A percentile compares a stretch with the other conserved stretches of the same genome.
These are phyloP conservation scores for Actinopyga echinites DNA, from an alignment of 53 echinoderm and acorn worm species.

Conservation along the genomic window DNA sequence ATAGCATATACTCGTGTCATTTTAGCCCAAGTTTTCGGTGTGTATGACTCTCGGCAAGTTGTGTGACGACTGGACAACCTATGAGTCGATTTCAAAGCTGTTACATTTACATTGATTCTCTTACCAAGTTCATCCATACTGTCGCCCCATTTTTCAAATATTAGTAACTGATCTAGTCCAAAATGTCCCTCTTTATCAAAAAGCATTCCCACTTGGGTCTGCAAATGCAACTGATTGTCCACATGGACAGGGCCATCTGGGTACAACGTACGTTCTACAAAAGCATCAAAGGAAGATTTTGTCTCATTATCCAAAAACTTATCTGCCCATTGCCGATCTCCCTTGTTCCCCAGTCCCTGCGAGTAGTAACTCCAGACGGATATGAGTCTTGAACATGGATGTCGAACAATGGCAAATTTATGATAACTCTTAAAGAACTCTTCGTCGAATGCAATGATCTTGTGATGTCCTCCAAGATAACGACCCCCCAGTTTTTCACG, in stretches of 20 bases:
- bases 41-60: not conserved
- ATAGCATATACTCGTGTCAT: conserved; percentile 9
- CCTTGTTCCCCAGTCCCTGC: conserved; percentile 2
- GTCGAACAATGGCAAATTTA: conserved; percentile 25
- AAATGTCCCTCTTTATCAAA: not conserved
- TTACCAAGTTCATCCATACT: not conserved
- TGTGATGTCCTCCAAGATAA: conserved; percentile 15
- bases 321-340: not conserved
- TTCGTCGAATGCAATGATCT: not conserved
- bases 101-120: not conserved
- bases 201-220: conserved; percentile 12
- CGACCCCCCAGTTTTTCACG: not conserved
- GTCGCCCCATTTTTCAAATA: conserved; percentile 15
- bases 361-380: conserved; percentile 34
- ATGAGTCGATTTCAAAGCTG: no score
- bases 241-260: not conserved
- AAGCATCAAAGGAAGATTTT: not conserved
- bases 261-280: not conserved
- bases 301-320: not conserved
- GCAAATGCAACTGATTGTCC: not conserved
- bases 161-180: no score
- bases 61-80: not conserved
- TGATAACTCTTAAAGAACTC: not conserved
- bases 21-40: not conserved
- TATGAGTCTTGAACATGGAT: not conserved